Base-by-base conservation (phyloP, 2,113 vertebrate genomes). In the Psittacula cyanocephala region DNA sequence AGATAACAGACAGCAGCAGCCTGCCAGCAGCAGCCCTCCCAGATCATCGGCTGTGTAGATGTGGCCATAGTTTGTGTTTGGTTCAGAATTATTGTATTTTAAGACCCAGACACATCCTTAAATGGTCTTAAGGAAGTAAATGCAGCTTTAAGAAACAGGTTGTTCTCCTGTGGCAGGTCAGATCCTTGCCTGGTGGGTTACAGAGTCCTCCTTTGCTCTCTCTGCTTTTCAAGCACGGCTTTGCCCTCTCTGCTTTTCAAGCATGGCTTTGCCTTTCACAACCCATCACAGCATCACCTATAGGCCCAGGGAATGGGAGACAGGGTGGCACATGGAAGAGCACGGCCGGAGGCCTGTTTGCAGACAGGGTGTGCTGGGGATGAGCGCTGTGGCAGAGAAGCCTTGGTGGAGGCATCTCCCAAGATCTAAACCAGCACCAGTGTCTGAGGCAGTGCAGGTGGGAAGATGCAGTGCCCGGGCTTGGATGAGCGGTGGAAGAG, bases 11-110 rank as follows among this genome's bases (percentile, higher is more conserved):
- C 8, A 17, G 78, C 67, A 68, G 60, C 86, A 60, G 52, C 76
- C 76, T 28, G 80, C 65, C 52, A 59, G 85, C 1, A 0, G 53
- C 29, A 59, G 60, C 62, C 44, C n/a, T 31, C 46, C 2, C 1
- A 29, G 74, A 11, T 27, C 24, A 0, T 9, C 0, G 0, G 49
- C 60, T 7, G 4, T 0, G 0, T 4, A 46, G 37, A 52, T 6
- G 18, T 1, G 13, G 47, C 59, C 64, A 10, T 5, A 39, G 50
- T 3, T 53, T 5, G 3, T 1, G 5, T 59, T 52, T 14, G 43
- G 46, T 13, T 33, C 77, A 11, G 37, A 41, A 70, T 57, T 77
- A 17, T 20, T 35, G 33, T 35, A 6, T 92, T 65, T 84, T 52
- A 49, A 35, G 44, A 39, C 35, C 13, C 1, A 17, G 9, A 22